These are phyloP conservation scores for Smutsia gigantea DNA, from an alignment of 2,797 vertebrate genomes.

Conservation along the genomic window DNA sequence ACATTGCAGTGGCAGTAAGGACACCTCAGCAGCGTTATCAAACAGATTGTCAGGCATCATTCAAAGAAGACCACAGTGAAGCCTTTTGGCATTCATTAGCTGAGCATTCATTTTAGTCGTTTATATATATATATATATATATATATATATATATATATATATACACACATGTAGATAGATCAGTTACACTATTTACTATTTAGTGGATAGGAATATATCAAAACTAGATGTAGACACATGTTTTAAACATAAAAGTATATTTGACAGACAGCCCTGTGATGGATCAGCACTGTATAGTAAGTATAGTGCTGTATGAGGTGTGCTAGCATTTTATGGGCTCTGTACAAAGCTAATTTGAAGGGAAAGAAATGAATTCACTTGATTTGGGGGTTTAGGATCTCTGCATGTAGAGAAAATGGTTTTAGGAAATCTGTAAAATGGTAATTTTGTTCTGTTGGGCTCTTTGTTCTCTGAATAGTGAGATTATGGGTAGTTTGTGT, in stretches of 20 bases:
- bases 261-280: not conserved
- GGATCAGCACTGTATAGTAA: not conserved
- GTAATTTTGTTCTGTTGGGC: not conserved
- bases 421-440: not conserved
- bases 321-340: not conserved
- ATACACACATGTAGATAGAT: not conserved
- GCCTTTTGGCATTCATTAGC: not conserved
- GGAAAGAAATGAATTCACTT: not conserved
- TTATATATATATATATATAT: not conserved
- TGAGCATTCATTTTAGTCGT: not conserved
- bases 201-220: not conserved
- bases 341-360: not conserved
- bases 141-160: not conserved
- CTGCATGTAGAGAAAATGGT: not conserved
- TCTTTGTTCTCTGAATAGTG: not conserved
- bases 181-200: not conserved
- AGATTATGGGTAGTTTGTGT: not conserved
- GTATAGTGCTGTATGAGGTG: not conserved
- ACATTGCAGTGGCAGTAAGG: not conserved
- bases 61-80: not conserved
- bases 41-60: not conserved
- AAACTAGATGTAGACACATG: not conserved
- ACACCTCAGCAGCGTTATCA: not conserved
- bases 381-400: not conserved
- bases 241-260: slow-evolving; percentile 31